Percentiles rank a stretch among this genome's conserved stretches.
phyloP scores from a whole-genome alignment of 2,888 invertebrate genomes.

The Troilus luridus region DNA sequence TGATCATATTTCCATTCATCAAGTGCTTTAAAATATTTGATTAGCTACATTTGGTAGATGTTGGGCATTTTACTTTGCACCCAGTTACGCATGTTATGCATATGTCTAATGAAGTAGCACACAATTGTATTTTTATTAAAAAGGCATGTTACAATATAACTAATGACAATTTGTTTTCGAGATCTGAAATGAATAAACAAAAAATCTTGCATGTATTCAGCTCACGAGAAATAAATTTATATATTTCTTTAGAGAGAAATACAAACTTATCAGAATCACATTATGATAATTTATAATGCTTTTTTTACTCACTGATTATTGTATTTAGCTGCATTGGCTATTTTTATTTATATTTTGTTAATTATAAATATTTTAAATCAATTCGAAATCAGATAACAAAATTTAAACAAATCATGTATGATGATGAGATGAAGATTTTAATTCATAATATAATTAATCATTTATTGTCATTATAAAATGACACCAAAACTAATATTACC shows the following conservation, averaged over 20 bases:
- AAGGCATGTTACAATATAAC: slow-evolving; percentile 20
- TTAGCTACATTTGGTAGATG: slow-evolving; percentile 32
- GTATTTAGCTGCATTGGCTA: neutral
- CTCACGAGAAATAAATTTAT: neutral
- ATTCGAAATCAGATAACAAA: neutral
- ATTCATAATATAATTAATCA: neutral
- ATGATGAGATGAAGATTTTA: neutral
- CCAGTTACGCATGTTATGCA: slow-evolving; percentile 46
- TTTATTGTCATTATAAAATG: neutral
- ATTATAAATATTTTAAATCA: neutral
- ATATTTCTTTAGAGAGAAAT: neutral
- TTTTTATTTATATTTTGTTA: neutral
- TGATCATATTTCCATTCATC: slow-evolving; percentile 7
- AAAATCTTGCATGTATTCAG: slow-evolving; percentile 10
- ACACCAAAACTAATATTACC: neutral
- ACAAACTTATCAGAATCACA: neutral
- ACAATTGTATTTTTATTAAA: slow-evolving; percentile 37
- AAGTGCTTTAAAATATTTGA: slow-evolving; percentile 37
- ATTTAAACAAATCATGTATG: neutral
- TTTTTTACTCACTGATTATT: neutral
- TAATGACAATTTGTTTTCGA: neutral
- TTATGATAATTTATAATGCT: neutral
- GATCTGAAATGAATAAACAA: neutral
- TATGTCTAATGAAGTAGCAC: slow-evolving; percentile 44
- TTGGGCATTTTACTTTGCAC: slow-evolving; percentile 45